Conservation (phyloP, 2,797 vertebrate species). For the Alectoris magna region DNA sequence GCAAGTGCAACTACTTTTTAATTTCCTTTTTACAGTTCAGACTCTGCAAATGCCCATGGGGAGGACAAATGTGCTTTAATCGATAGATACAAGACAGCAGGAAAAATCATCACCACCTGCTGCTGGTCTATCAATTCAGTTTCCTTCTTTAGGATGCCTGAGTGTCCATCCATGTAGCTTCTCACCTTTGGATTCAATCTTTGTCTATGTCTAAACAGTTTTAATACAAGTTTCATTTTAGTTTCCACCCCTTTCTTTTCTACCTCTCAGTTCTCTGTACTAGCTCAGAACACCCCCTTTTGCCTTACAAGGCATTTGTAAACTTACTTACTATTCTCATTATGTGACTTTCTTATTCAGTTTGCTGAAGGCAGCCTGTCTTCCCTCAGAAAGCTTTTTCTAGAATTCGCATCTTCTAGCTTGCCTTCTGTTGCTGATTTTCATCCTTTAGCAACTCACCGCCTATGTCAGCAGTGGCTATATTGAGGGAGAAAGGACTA, state of each 20-base stretch:
- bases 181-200: background rate
- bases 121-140: conserved; percentile 3
- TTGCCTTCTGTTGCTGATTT: background rate
- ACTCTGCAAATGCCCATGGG: background rate
- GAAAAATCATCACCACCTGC: background rate
- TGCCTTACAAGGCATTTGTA: background rate
- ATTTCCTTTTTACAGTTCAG: conserved; percentile 34
- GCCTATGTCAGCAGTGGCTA: background rate
- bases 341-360: background rate
- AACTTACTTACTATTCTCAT: background rate
- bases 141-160: background rate
- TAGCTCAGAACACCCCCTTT: background rate
- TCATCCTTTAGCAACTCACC: background rate
- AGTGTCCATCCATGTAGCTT: background rate
- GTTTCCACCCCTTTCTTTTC: background rate
- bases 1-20: conserved; percentile 8
- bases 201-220: background rate
- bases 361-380: background rate
- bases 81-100: background rate
- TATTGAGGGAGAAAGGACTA: background rate
- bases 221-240: background rate
- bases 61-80: conserved; percentile 35
- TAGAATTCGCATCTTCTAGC: background rate
- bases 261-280: background rate
- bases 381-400: background rate